phyloP scores from a whole-genome alignment of 2,797 vertebrate genomes.

The Triplophysa yarkandensis region DNA sequence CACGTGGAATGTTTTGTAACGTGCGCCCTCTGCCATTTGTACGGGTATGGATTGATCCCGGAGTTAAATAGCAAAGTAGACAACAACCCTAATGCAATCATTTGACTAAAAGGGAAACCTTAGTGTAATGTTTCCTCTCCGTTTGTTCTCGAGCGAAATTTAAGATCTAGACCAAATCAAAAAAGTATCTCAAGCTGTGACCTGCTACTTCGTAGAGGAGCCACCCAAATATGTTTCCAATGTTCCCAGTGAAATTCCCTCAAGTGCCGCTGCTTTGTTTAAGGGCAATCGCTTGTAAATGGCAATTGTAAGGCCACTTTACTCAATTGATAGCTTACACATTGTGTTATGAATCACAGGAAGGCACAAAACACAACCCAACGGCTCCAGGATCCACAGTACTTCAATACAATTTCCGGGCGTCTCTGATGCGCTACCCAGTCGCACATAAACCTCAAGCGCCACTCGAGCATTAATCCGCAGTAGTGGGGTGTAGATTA shows the following conservation, averaged over 20 bases:
- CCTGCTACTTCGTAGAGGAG: constrained; percentile 7
- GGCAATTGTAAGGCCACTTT: constrained; percentile 63
- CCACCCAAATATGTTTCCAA: constrained; percentile 61
- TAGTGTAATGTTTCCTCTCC: neutral
- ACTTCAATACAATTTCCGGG: constrained; percentile 23
- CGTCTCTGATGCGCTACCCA: constrained; percentile 3
- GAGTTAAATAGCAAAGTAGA: neutral
- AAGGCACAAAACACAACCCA: constrained; percentile 23
- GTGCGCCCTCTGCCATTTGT: neutral
- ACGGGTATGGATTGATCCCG: constrained; percentile 15
- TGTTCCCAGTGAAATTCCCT: constrained; percentile 51
- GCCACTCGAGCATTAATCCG: constrained; percentile 65
- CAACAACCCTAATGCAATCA: neutral
- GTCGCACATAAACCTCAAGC: constrained; percentile 41
- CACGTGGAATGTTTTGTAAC: constrained; percentile 30
- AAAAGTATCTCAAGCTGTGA: constrained; percentile 29
- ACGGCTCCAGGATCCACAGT: constrained; percentile 17
- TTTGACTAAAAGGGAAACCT: neutral
- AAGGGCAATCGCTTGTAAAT: constrained; percentile 61
- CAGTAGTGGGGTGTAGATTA: constrained; percentile 62
- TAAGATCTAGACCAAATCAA: constrained; percentile 1
- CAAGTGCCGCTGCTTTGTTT: constrained; percentile 42
- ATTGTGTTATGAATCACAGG: constrained; percentile 50
- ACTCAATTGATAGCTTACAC: constrained; percentile 66
- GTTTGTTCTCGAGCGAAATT: neutral